Evolutionary conservation across 2,797 vertebrate species (phyloP), one percentile per base, ranked within the genome.

Genomic region (Danio choprae): DNA sequence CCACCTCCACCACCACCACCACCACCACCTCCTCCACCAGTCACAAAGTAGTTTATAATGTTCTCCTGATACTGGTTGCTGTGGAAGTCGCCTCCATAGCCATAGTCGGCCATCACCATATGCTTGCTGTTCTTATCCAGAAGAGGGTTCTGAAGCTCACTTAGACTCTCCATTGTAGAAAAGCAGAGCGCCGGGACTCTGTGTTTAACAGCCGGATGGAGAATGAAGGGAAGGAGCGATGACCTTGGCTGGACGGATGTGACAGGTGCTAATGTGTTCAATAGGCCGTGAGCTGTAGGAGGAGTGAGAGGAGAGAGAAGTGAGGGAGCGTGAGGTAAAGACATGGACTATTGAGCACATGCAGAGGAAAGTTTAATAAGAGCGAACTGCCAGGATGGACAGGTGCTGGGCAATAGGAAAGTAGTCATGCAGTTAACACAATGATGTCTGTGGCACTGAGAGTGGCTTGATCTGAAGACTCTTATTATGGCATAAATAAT

Each of bases 11-110:
- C 88, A 9, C 83, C 84, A 15, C 90, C 89, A 0, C 88, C 85
- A 43, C 95, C 91, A 7, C 29, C 29, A 1, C 87, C 90, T 16
- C 90, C 89, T 1, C 88, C 85, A 43, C 95, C 91, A 7, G 95
- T 94, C 72, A 97, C 96, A 86, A 98, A 96, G 88, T 97, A 97
- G 84, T 96, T 97, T 80, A 98, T 97, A 81, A 98, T 95, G 91
- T 98, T 97, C 87, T 96, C 95, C 87, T 95, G 95, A 88, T 96
- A 95, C 74, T 69, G 94, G 82, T 95, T 97, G 64, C 91, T 91
- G 8, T 95, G 87, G 43, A 96, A 95, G 84, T 96, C 94, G 22
- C 94, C 95, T 60, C 94, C 94, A 51, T 96, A 98, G 82, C 95
- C 92, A n/a, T 91, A 95, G 85, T 91, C 89, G 38, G 89, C 74